Conservation (phyloP, 2,797 vertebrate genomes). For the Choloepus didactylus region DNA sequence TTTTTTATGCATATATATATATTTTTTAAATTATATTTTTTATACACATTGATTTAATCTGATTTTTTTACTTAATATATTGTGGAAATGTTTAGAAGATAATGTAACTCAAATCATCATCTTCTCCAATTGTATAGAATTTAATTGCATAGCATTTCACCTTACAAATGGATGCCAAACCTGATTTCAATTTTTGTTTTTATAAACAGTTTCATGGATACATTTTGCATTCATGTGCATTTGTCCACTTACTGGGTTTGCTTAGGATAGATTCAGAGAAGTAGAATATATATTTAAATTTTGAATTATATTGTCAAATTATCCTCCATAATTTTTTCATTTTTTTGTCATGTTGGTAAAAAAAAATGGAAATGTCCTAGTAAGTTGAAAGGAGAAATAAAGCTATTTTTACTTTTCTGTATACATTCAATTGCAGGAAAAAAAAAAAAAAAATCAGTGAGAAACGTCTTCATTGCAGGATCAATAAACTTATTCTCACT, state of each 20-base stretch:
- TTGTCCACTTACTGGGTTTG: conserved; percentile 43
- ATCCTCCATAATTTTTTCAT: conserved; percentile 32
- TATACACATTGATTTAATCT: not conserved
- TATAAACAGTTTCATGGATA: not conserved
- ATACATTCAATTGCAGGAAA: not conserved
- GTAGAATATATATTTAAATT: conserved; percentile 30
- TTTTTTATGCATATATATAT: not conserved
- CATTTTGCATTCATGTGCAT: not conserved
- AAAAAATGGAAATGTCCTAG: conserved; percentile 7
- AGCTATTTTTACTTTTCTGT: conserved; percentile 26
- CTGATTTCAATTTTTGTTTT: conserved; percentile 53
- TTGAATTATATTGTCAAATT: conserved; percentile 51
- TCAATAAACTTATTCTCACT: not conserved
- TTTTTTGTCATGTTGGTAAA: conserved; percentile 32
- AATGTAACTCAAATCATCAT: not conserved
- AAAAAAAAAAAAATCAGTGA: not conserved
- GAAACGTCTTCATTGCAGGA: not conserved
- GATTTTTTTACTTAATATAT: not conserved
- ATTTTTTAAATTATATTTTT: not conserved
- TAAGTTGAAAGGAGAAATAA: conserved; percentile 41
- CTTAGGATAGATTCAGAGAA: conserved; percentile 30
- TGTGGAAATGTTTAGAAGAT: conserved; percentile 28
- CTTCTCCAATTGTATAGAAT: not conserved
- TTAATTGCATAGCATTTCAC: conserved; percentile 41
- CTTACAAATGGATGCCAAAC: conserved; percentile 33